Conservation (phyloP, 2,888 invertebrate genomes). For the Caenorhabditis zanzibari region DNA sequence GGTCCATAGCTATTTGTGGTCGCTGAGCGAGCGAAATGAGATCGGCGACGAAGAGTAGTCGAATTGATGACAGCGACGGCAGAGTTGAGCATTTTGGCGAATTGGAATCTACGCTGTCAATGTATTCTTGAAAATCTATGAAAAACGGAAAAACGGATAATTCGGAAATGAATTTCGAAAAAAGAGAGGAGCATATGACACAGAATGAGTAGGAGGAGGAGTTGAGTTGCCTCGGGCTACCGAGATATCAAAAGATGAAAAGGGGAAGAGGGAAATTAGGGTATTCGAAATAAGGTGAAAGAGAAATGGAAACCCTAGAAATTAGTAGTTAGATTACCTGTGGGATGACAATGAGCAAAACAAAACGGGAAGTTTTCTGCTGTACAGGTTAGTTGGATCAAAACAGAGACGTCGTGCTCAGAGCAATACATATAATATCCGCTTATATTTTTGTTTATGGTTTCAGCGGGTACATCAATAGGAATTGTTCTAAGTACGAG, state of each 20-base stretch:
- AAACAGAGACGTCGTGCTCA: background rate
- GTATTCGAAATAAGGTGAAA: background rate
- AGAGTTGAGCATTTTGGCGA: conserved; percentile 49
- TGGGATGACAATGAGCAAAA: background rate
- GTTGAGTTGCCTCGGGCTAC: conserved; percentile 43
- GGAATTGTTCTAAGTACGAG: too few species aligned
- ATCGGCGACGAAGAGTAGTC: conserved; percentile 46
- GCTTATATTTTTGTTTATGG: too few species aligned
- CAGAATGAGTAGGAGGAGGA: conserved; percentile 42
- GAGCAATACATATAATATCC: too few species aligned
- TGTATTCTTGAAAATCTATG: too few species aligned
- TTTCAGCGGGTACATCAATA: too few species aligned
- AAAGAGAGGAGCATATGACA: conserved; percentile 24
- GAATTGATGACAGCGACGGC: conserved; percentile 47
- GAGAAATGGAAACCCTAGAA: background rate
- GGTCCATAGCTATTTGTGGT: conserved; percentile 56
- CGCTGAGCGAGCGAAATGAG: conserved; percentile 50
- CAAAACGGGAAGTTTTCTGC: background rate
- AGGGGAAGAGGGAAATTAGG: background rate
- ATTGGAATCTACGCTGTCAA: conserved; percentile 29
- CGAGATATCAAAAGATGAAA: background rate
- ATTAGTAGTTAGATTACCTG: background rate
- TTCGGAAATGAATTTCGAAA: conserved; percentile 29
- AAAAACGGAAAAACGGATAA: conserved; percentile 22
- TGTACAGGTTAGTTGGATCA: background rate